These are phyloP conservation scores for Pinctada fucata DNA, from an alignment of 2,888 invertebrate genomes.

Conservation along the genomic window DNA sequence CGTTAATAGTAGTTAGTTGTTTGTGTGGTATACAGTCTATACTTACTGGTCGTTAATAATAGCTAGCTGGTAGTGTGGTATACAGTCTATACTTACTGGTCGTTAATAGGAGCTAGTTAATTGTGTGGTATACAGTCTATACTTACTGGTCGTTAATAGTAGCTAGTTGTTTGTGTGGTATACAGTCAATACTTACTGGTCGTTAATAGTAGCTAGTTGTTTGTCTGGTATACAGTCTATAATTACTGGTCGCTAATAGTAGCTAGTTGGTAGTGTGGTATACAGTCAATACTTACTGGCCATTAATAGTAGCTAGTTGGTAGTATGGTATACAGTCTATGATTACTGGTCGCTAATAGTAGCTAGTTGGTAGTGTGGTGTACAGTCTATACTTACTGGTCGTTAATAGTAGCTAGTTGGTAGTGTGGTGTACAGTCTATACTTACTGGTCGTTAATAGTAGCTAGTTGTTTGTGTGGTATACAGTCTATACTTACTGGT, in stretches of 20 bases:
- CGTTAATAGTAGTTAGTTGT: no score
- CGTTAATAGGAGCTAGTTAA: neutral
- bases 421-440: neutral
- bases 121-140: neutral
- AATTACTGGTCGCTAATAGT: no score
- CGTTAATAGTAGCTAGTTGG: neutral
- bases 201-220: conserved; percentile 80
- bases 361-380: neutral
- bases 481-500: neutral
- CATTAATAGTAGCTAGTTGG: neutral
- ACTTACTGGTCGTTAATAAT: neutral
- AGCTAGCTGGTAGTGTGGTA: neutral
- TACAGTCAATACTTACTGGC: neutral
- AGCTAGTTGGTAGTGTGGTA: neutral
- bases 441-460: neutral
- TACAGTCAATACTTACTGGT: conserved; percentile 79
- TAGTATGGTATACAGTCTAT: neutral
- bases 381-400: neutral
- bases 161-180: conserved; percentile 81
- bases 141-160: conserved; percentile 39
- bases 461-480: neutral
- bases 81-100: neutral
- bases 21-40: no score
- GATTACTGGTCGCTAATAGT: neutral
- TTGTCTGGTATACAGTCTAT: conserved; percentile 59